phyloP scores from a whole-genome alignment of 2,113 vertebrate genomes.

The mouse (Mus musculus) region DNA sequence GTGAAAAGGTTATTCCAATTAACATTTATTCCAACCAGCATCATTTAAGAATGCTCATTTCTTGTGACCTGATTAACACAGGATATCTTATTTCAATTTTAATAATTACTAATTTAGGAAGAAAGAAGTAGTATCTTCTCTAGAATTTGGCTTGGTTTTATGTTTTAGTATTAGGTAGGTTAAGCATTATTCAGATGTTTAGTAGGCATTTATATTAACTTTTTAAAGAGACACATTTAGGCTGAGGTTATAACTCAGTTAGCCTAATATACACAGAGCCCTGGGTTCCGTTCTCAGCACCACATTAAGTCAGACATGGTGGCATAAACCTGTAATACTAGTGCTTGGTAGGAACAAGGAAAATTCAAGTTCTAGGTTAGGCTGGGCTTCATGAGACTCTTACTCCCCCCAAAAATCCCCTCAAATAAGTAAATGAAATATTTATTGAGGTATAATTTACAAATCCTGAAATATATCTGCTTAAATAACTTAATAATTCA shows the following conservation, averaged over 20 bases:
- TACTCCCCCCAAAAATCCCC: background rate
- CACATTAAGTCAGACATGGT: background rate
- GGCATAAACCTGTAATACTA: background rate
- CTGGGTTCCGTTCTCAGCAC: background rate
- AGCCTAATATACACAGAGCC: background rate
- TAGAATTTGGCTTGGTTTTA: conserved; percentile 11
- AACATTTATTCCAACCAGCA: conserved; percentile 51
- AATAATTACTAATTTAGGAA: conserved; percentile 53
- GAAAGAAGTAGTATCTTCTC: background rate
- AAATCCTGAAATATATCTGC: conserved; percentile 18
- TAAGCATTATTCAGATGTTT: conserved; percentile 50
- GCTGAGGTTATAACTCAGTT: background rate
- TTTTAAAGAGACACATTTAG: conserved; percentile 22
- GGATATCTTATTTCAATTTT: conserved; percentile 59
- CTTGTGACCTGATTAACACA: conserved; percentile 14
- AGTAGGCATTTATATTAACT: conserved; percentile 52
- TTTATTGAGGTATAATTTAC: conserved; percentile 47
- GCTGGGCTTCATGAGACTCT: background rate
- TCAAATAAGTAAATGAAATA: background rate
- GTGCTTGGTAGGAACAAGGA: background rate
- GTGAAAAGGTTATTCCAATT: conserved; percentile 48
- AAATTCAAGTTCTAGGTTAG: background rate
- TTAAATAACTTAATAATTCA: conserved; percentile 60
- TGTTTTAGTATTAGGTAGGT: conserved; percentile 55
- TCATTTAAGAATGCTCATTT: conserved; percentile 58